Percentiles rank a stretch among this genome's conserved stretches.
Conservation (phyloP, 2,888 invertebrate species). For the Pristionchus arcanus region DNA sequence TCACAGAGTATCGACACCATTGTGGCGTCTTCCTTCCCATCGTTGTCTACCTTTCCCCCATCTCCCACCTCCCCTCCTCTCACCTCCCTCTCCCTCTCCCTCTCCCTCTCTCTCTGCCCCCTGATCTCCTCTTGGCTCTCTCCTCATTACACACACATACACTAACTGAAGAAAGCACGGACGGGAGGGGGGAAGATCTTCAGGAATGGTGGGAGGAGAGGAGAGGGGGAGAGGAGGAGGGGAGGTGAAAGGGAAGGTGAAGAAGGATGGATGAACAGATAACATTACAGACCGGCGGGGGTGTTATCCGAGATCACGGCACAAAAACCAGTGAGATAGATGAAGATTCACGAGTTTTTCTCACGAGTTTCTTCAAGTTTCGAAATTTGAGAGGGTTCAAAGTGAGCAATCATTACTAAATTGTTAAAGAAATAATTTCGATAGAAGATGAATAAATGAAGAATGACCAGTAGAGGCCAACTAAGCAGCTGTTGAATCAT, state of each 20-base stretch:
- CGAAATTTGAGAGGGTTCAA: neutral
- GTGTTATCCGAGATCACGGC: constrained; percentile 11
- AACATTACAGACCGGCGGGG: constrained; percentile 24
- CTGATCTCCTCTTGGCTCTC: neutral
- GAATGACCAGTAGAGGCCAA: neutral
- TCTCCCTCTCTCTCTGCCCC: neutral
- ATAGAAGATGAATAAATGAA: neutral
- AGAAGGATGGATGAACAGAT: constrained; percentile 29
- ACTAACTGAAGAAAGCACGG: constrained; percentile 35
- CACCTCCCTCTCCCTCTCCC: neutral
- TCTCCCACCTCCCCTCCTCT: no score
- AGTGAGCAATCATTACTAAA: neutral
- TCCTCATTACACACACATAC: constrained; percentile 50
- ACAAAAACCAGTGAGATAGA: neutral
- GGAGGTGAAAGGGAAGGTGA: constrained; percentile 6
- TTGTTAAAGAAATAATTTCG: neutral
- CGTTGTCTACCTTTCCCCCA: neutral
- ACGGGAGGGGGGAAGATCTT: neutral
- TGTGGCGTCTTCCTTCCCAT: neutral
- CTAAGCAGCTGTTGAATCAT: constrained; percentile 18
- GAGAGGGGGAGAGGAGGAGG: neutral
- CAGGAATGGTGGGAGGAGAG: constrained; percentile 47
- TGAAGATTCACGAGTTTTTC: neutral
- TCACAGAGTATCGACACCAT: neutral
- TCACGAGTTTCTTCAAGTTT: neutral